Evolutionary conservation across 2,797 vertebrate genomes (phyloP), one percentile per base, ranked within the genome.

Genomic region (Cacajao melanocephalus): DNA sequence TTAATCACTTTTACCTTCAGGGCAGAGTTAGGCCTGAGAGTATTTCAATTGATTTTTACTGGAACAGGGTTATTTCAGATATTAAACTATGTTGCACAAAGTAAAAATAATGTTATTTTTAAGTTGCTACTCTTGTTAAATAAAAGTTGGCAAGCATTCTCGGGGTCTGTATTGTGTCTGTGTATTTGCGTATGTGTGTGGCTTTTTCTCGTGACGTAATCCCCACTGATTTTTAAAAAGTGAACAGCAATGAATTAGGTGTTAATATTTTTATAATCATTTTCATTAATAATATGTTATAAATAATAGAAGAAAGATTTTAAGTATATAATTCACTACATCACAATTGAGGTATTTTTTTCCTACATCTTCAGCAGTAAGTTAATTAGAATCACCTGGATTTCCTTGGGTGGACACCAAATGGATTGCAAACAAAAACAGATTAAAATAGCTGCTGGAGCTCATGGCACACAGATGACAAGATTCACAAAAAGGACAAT

Each of bases 381-480:
- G 98, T 98, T 99, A 99, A 99, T 99, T 98, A 98, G 98, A 99
- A 99, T 99, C 99, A 99, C 99, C 99, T 99, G 99, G 99, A 98
- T 98, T 98, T 99, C 98, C 98, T 98, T 99, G 98, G 98, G 98
- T 98, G 97, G 98, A 98, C 98, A 99, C 98, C 98, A 99, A 99
- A 99, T 99, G 99, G 98, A 98, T 98, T 98, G 98, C 98, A 99
- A 98, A 98, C 98, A 99, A 99, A 99, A 98, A 96, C 97, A 97
- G 98, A 98, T 99, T 99, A 99, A 99, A 99, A 99, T 99, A 99
- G 99, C 98, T 98, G 98, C 98, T 98, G 97, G 98, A 98, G 99
- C 99, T 99, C 99, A 99, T 99, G 99, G 99, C 98, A 98, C 98
- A 99, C 99, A 99, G 99, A 99, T 99, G 99, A 99, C 99, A 99